phyloP scores from a whole-genome alignment of 2,888 invertebrate species.

The Seira sanloemensis region DNA sequence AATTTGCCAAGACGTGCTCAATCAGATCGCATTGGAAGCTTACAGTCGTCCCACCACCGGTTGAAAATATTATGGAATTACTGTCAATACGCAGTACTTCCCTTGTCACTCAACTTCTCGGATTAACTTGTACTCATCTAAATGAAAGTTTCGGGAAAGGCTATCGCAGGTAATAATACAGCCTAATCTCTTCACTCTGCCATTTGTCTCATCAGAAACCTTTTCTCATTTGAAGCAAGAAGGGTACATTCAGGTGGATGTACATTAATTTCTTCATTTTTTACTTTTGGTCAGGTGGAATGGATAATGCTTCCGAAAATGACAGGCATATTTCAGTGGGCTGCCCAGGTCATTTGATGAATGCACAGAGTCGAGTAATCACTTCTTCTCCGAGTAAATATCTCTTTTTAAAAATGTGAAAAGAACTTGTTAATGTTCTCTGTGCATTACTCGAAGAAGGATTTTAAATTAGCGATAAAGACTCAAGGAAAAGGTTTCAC shows the following conservation, averaged over 20 bases:
- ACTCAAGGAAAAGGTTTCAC: neutral
- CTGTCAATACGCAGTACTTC: neutral
- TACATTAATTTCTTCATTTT: too few species aligned
- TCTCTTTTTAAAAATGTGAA: too few species aligned
- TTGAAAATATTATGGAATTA: too few species aligned
- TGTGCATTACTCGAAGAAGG: neutral
- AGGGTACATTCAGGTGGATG: too few species aligned
- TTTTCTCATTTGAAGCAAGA: neutral
- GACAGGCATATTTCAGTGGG: neutral
- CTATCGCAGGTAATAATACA: neutral
- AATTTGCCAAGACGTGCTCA: too few species aligned
- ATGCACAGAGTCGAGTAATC: neutral
- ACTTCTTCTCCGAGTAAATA: too few species aligned
- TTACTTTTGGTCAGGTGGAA: neutral
- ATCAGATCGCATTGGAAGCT: too few species aligned
- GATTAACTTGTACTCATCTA: neutral
- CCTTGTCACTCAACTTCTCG: neutral
- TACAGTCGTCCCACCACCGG: too few species aligned
- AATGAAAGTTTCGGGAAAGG: neutral
- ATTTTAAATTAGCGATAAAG: neutral
- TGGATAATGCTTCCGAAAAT: too few species aligned
- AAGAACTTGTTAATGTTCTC: neutral
- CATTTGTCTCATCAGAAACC: neutral
- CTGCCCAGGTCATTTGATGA: neutral
- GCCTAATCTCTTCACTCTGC: neutral